Evolutionary conservation across 2,888 invertebrate genomes (phyloP), one percentile per base, ranked within the genome.

Genomic region (Meteorus colon): DNA sequence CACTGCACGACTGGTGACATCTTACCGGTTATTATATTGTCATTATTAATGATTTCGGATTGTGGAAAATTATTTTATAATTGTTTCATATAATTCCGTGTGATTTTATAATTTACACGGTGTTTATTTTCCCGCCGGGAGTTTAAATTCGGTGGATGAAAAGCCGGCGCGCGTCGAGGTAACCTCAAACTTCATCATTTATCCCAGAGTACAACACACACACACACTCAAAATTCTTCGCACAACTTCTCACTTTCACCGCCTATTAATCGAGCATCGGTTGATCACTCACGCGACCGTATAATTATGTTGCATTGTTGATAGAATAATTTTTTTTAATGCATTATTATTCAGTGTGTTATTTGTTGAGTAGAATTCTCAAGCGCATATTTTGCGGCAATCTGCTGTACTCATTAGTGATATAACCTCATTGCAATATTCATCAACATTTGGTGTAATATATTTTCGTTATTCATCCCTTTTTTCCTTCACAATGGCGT

Each of bases 151-250:
- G 72, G 84, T 83, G 79, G 81, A 80, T 84, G 84, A 79, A 78
- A 86, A 87, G 85, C 88, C 88, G 88, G 88, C 87, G 87, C 87
- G 87, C 84, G 85, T 85, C 82, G 85, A 88, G 87, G 88, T 88
- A 88, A 88, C 88, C 88, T 88, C 88, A 88, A 85, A 83, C 82
- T 62, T 60, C 59, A 68, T 68, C 72, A 29, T 60, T 74, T 65
- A 65, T 34, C n/a, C 31, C 31, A 34, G 16, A n/a, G 16, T 65
- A n/a, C 5, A 31, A 41, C 41, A 60, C 68, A 68, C 68, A 67
- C 68, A 74, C 62, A 51, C 8, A 24, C 65, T 55, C 24, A 66
- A 74, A 68, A 60, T 67, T 67, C 29, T 51, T 29, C 69, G 55
- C 74, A 79, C 73, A 77, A 78, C 69, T 78, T 78, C 72, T 77